Evolutionary conservation across 2,888 invertebrate species (phyloP).

Genomic region (Drosophila ustulata): DNA sequence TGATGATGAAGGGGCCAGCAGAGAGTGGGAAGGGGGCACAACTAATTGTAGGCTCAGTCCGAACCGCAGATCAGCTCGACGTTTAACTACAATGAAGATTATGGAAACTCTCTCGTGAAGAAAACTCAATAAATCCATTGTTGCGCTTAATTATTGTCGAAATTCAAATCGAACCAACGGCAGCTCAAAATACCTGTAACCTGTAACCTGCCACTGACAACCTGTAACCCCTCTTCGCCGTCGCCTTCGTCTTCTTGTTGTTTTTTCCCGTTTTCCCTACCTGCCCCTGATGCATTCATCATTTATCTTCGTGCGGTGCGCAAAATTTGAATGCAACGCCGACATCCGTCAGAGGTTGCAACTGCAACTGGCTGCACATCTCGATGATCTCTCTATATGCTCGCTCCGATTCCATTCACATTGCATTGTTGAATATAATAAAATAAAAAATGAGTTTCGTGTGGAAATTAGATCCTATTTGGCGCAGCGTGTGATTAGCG

Average conservation of each 20-base stretch:
- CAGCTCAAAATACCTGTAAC: slow-evolving; percentile 42
- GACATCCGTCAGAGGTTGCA: slow-evolving; percentile 44
- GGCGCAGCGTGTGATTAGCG: slow-evolving; percentile 81
- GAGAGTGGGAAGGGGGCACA: slow-evolving; percentile 27
- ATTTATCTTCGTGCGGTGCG: slow-evolving; percentile 78
- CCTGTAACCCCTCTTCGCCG: slow-evolving; percentile 6
- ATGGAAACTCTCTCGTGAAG: slow-evolving; percentile 23
- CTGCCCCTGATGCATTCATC: slow-evolving; percentile 43
- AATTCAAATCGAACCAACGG: slow-evolving; percentile 70
- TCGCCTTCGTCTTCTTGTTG: background rate
- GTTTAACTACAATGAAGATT: slow-evolving; percentile 39
- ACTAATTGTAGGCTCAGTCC: slow-evolving; percentile 74
- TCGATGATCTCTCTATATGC: slow-evolving; percentile 70
- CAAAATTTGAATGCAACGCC: slow-evolving; percentile 80
- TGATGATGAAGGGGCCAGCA: slow-evolving; percentile 27
- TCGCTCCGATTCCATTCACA: slow-evolving; percentile 26
- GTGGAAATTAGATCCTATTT: slow-evolving; percentile 83
- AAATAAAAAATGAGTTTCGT: slow-evolving; percentile 45
- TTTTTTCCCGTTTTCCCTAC: background rate
- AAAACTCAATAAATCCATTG: slow-evolving; percentile 79
- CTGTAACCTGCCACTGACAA: slow-evolving; percentile 21
- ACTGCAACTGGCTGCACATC: slow-evolving; percentile 37
- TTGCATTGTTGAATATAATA: slow-evolving; percentile 2
- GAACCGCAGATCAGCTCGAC: slow-evolving; percentile 65
- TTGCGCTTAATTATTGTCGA: slow-evolving; percentile 81